These are phyloP conservation scores for Semaprochilodus insignis DNA, from an alignment of 2,797 vertebrate genomes.

Conservation along the genomic window DNA sequence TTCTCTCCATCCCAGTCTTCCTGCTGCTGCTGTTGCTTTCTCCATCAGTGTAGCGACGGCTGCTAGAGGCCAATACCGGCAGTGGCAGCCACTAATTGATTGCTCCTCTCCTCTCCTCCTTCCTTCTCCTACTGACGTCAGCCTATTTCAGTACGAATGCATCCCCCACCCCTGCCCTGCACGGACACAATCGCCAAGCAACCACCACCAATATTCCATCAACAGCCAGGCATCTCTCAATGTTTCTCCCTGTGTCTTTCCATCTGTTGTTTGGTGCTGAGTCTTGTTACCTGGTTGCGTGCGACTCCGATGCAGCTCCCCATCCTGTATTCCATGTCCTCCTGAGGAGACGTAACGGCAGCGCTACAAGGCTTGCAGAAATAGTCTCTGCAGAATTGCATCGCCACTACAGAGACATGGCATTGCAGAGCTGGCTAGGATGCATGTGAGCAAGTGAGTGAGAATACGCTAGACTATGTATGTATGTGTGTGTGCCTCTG, in stretches of 20 bases:
- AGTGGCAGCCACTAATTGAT: slow-evolving; percentile 31
- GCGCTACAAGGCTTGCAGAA: slow-evolving; percentile 82
- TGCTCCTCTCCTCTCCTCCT: slow-evolving; percentile 51
- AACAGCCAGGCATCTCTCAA: background rate
- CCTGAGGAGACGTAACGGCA: slow-evolving; percentile 81
- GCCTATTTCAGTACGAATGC: slow-evolving; percentile 35
- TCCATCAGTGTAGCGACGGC: background rate
- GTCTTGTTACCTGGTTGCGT: slow-evolving; percentile 76
- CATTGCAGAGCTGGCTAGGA: slow-evolving; percentile 71
- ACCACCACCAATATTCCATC: slow-evolving; percentile 15
- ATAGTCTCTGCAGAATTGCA: slow-evolving; percentile 84
- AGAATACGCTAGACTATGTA: slow-evolving; percentile 44
- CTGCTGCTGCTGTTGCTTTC: slow-evolving; percentile 51
- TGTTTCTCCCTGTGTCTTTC: background rate
- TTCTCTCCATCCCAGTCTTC: slow-evolving; percentile 25
- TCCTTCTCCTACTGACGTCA: slow-evolving; percentile 55
- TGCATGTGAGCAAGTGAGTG: slow-evolving; percentile 63
- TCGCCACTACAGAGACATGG: slow-evolving; percentile 72
- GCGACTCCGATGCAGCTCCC: slow-evolving; percentile 83
- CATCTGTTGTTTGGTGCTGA: slow-evolving; percentile 44
- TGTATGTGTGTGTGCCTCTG: slow-evolving; percentile 56
- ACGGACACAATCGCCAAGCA: slow-evolving; percentile 29
- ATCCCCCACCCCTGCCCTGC: slow-evolving; percentile 24
- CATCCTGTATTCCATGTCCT: slow-evolving; percentile 87
- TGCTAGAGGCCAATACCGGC: slow-evolving; percentile 33